These are phyloP conservation scores for Diprion similis DNA, from an alignment of 1,140 invertebrate species.

Conservation along the genomic window DNA sequence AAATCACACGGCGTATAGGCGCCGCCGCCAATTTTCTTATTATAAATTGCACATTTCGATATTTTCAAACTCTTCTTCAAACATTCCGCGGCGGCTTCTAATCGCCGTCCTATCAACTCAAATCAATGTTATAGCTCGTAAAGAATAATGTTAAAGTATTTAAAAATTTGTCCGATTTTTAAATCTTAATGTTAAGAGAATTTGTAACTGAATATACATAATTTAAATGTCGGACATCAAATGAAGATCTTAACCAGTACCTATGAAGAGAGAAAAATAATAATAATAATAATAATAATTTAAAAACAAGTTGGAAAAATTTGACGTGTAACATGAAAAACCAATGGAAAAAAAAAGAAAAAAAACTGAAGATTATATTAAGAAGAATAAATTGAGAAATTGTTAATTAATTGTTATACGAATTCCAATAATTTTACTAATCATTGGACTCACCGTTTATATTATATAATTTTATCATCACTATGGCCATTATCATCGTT, in stretches of 20 bases:
- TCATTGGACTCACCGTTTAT: neutral
- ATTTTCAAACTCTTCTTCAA: neutral
- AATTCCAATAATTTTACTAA: neutral
- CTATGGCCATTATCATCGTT: neutral
- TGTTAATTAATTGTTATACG: conserved; percentile 1
- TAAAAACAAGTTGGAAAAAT: neutral
- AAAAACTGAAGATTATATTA: too few relatives aligned
- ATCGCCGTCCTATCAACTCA: neutral
- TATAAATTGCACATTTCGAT: neutral
- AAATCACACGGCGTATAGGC: neutral
- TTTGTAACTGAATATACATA: neutral
- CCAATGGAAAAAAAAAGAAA: neutral
- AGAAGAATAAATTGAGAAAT: neutral
- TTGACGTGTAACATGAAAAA: neutral
- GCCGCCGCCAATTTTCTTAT: neutral
- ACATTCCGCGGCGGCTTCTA: neutral
- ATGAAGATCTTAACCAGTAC: neutral
- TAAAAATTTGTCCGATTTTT: neutral
- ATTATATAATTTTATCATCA: neutral
- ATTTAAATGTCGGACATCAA: neutral
- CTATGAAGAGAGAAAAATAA: neutral
- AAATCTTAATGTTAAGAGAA: neutral
- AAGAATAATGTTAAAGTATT: conserved; percentile 3
- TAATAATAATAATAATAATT: neutral
- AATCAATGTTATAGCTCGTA: conserved; percentile 3